Evolutionary conservation across 2,888 invertebrate genomes (phyloP).

Genomic region (Caenorhabditis macrosperma): DNA sequence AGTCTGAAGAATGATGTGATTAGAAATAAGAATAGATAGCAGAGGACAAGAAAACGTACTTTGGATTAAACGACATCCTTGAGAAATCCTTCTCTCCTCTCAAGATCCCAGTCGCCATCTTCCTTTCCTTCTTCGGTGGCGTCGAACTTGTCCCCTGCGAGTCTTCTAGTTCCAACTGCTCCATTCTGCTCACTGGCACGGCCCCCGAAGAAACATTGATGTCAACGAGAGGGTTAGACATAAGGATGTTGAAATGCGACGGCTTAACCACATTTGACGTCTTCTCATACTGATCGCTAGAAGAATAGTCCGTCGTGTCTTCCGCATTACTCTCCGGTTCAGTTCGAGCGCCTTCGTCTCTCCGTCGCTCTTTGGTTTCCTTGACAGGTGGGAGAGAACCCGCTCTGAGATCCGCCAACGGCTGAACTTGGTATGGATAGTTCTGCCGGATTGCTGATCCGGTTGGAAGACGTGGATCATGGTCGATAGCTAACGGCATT

Average conservation of each 20-base stretch:
- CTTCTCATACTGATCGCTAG: slow-evolving; percentile 72
- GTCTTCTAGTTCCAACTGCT: slow-evolving; percentile 51
- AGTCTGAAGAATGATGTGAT: slow-evolving; percentile 39
- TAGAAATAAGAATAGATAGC: not conserved
- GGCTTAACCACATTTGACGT: slow-evolving; percentile 46
- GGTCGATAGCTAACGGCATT: slow-evolving; percentile 56
- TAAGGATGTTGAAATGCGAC: slow-evolving; percentile 71
- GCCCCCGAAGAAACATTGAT: slow-evolving; percentile 61
- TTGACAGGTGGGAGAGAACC: slow-evolving; percentile 75
- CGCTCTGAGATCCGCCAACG: slow-evolving; percentile 75
- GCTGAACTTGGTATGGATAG: slow-evolving; percentile 74
- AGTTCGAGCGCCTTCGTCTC: slow-evolving; percentile 71
- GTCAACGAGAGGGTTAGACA: slow-evolving; percentile 73
- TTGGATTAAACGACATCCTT: slow-evolving; percentile 78
- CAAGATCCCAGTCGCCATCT: slow-evolving; percentile 43
- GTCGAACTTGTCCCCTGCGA: slow-evolving; percentile 62
- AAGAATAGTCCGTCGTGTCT: slow-evolving; percentile 79
- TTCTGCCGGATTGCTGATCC: slow-evolving; percentile 66
- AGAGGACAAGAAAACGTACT: slow-evolving; percentile 35
- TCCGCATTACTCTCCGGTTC: slow-evolving; percentile 78
- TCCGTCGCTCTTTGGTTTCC: slow-evolving; percentile 55
- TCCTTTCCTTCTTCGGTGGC: slow-evolving; percentile 48
- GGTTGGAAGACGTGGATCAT: slow-evolving; percentile 65
- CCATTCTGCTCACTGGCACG: slow-evolving; percentile 32
- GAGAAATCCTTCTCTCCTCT: slow-evolving; percentile 74